Conservation (phyloP, 2,888 invertebrate species). For the Sphaerophoria rueppellii region DNA sequence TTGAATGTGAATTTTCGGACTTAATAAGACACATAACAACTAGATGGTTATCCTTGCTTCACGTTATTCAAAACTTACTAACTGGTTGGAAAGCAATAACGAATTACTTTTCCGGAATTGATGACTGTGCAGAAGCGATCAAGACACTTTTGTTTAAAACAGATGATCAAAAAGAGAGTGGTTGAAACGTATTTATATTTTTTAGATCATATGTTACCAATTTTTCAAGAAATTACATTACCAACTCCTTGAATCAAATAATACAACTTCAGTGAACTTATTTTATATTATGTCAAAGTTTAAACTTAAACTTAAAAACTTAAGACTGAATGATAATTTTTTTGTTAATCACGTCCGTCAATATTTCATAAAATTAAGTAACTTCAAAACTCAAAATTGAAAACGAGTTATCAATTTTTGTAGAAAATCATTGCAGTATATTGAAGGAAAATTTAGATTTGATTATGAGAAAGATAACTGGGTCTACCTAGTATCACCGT, state of each 20-base stretch:
- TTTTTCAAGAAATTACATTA: conserved; percentile 37
- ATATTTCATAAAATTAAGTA: conserved; percentile 18
- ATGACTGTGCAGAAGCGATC: conserved; percentile 9
- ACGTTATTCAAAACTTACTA: conserved; percentile 19
- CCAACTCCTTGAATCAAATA: conserved; percentile 42
- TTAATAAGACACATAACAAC: conserved; percentile 30
- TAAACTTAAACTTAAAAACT: conserved; percentile 21
- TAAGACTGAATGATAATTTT: conserved; percentile 35
- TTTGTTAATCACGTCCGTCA: conserved; percentile 6
- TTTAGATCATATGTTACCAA: conserved; percentile 26
- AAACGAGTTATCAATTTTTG: conserved; percentile 40
- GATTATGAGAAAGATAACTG: no score
- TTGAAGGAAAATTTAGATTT: no score
- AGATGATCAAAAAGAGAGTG: conserved; percentile 21
- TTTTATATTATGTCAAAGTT: conserved; percentile 27
- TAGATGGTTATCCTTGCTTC: conserved; percentile 30
- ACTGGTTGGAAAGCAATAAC: conserved; percentile 29
- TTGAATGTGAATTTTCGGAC: conserved; percentile 24
- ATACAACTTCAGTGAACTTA: conserved; percentile 35
- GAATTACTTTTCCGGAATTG: conserved; percentile 37
- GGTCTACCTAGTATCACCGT: conserved; percentile 17
- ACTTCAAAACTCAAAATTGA: conserved; percentile 32
- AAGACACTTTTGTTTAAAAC: conserved; percentile 15
- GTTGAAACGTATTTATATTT: conserved; percentile 31
- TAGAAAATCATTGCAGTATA: conserved; percentile 36